These are phyloP conservation scores for Diabrotica undecimpunctata DNA, from an alignment of 1,140 invertebrate species.

Conservation along the genomic window DNA sequence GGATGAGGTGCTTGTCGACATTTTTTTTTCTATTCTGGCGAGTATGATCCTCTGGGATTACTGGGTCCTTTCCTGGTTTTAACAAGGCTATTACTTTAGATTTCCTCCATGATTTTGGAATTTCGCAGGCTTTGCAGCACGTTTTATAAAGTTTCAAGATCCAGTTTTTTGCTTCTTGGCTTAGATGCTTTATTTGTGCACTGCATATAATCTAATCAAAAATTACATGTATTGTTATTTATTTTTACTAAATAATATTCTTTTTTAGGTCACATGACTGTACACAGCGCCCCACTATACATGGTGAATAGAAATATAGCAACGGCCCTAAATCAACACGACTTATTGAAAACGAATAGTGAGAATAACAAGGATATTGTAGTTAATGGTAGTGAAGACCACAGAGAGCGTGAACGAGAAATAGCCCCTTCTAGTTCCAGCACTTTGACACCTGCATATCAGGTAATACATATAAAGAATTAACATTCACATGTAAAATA, in stretches of 20 bases:
- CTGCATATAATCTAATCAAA: too few relatives aligned
- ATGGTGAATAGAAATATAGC: conserved; percentile 64
- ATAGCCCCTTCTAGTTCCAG: conserved; percentile 24
- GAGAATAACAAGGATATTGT: conserved; percentile 26
- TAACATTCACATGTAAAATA: too few relatives aligned
- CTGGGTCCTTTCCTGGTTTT: too few relatives aligned
- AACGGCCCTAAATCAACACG: conserved; percentile 56
- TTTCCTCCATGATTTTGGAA: too few relatives aligned
- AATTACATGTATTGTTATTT: background rate
- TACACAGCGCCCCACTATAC: conserved; percentile 63
- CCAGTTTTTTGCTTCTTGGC: too few relatives aligned
- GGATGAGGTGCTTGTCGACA: too few relatives aligned
- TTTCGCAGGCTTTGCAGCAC: too few relatives aligned
- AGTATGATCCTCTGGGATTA: too few relatives aligned
- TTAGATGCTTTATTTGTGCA: too few relatives aligned
- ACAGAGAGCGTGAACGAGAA: conserved; percentile 14
- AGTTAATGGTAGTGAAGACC: conserved; percentile 20
- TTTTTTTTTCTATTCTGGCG: too few relatives aligned
- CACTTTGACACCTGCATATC: conserved; percentile 25
- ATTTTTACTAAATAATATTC: background rate
- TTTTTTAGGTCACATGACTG: conserved; percentile 52
- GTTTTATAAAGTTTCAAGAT: too few relatives aligned
- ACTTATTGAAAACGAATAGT: conserved; percentile 41
- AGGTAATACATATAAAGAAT: conserved; percentile 24
- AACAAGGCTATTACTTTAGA: too few relatives aligned